Conservation (phyloP, 2,113 vertebrate genomes). For the Pholis gunnellus region DNA sequence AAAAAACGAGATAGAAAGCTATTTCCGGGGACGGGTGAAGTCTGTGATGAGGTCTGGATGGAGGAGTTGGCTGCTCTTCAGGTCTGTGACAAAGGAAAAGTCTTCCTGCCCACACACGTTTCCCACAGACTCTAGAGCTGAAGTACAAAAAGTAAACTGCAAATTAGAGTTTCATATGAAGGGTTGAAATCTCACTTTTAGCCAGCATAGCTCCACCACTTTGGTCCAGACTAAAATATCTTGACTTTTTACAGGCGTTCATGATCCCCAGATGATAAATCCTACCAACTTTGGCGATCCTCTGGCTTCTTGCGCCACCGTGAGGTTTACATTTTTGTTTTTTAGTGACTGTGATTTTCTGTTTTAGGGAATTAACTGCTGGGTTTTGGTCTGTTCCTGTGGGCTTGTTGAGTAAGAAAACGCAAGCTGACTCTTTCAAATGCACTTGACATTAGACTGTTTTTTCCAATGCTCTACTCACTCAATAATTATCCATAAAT, state of each 20-base stretch:
- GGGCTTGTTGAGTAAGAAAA: background rate
- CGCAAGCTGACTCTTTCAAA: background rate
- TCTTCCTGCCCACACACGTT: slow-evolving; percentile 24
- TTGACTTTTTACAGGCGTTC: background rate
- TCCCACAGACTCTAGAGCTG: background rate
- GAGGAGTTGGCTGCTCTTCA: slow-evolving; percentile 22
- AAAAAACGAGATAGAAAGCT: slow-evolving; percentile 20
- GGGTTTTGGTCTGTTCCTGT: background rate
- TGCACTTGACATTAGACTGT: background rate
- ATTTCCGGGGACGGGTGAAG: slow-evolving; percentile 40
- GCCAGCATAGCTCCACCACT: background rate
- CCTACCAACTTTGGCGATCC: background rate
- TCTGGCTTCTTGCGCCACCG: no score
- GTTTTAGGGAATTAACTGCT: no score
- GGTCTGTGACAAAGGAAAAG: slow-evolving; percentile 23
- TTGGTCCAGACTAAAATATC: background rate
- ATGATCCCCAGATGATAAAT: background rate
- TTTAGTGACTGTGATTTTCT: no score
- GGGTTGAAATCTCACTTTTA: background rate
- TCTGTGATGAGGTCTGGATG: slow-evolving; percentile 15
- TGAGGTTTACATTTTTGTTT: no score
- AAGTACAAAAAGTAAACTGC: background rate
- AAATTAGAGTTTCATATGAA: background rate
- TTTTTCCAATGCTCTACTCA: background rate
- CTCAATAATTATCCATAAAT: slow-evolving; percentile 29